Conservation (phyloP, 2,797 vertebrate species). For the Sphaeramia orbicularis region DNA sequence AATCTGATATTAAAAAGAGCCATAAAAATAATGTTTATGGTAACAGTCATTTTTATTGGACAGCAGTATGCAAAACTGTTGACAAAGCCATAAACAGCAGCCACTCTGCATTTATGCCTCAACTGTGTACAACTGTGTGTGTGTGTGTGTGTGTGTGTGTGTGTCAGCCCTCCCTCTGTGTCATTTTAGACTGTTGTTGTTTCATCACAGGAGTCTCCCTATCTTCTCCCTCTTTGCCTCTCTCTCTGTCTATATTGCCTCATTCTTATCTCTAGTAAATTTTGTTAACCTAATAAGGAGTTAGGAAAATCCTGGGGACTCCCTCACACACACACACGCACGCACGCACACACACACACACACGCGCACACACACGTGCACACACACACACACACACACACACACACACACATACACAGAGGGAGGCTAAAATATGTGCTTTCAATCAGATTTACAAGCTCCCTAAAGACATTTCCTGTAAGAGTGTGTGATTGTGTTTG, state of each 20-base stretch:
- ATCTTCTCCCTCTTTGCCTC: constrained; percentile 23
- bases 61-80: constrained; percentile 42
- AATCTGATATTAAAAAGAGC: constrained; percentile 28
- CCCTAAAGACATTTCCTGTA: constrained; percentile 2
- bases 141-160: constrained; percentile 11
- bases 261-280: constrained; percentile 57
- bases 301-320: constrained; percentile 70
- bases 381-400: constrained; percentile 27
- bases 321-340: constrained; percentile 43
- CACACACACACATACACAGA: constrained; percentile 21
- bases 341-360: constrained; percentile 3
- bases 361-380: no score
- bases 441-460: constrained; percentile 5
- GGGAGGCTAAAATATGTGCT: background rate
- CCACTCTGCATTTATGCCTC: constrained; percentile 31
- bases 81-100: constrained; percentile 55
- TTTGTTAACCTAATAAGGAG: constrained; percentile 77
- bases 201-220: constrained; percentile 58
- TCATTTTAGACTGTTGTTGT: constrained; percentile 42
- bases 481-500: constrained; percentile 3
- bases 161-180: constrained; percentile 27
- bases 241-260: constrained; percentile 31
- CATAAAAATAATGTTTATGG: constrained; percentile 47
- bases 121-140: constrained; percentile 17
- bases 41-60: constrained; percentile 53